Conservation (phyloP, 2,797 vertebrate genomes). For the Cygnus olor region DNA sequence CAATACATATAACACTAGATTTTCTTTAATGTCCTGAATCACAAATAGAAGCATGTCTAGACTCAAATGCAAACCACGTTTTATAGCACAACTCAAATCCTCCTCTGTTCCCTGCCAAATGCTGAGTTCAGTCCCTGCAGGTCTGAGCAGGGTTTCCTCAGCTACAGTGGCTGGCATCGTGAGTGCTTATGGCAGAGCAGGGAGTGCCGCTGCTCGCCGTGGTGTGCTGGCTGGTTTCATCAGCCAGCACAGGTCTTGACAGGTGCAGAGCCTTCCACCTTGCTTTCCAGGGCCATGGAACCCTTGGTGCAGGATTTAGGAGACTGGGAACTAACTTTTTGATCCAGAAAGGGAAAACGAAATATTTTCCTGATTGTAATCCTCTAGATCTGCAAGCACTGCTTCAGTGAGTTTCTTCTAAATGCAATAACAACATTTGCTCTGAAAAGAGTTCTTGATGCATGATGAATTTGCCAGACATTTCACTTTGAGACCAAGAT, state of each 20-base stretch:
- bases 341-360: not conserved
- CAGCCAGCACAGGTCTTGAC: conserved; percentile 2
- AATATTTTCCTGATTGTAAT: not conserved
- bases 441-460: not conserved
- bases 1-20: not conserved
- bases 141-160: not conserved
- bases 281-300: not conserved
- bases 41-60: not conserved
- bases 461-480: conserved; percentile 16
- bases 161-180: not conserved
- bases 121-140: not conserved
- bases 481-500: conserved; percentile 34
- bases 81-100: conserved; percentile 7
- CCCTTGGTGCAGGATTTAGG: not conserved
- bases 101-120: not conserved
- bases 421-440: not conserved
- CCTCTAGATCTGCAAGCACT: not conserved
- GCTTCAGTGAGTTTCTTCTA: not conserved
- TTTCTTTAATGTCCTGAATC: not conserved
- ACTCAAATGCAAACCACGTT: conserved; percentile 8
- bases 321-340: not conserved
- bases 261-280: not conserved
- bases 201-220: not conserved
- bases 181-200: not conserved
- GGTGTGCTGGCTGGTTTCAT: not conserved